Evolutionary conservation across 2,797 vertebrate genomes (phyloP).

Genomic region (Pagetopsis macropterus): DNA sequence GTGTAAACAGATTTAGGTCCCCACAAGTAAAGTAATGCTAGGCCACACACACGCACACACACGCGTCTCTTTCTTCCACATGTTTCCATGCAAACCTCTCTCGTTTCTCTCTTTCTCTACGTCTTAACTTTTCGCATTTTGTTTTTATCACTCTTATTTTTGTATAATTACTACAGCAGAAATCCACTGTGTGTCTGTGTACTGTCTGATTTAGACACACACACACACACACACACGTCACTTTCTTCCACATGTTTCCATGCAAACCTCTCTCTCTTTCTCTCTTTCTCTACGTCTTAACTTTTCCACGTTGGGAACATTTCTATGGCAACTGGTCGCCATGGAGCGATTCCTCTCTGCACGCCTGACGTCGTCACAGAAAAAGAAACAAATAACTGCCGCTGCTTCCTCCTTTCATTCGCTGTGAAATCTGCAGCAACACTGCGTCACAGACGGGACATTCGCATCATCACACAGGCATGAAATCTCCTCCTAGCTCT

Average conservation of each 20-base stretch:
- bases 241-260: constrained; percentile 33
- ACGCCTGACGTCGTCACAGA: constrained; percentile 83
- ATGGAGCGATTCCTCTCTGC: constrained; percentile 88
- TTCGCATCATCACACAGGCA: constrained; percentile 1
- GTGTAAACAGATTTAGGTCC: too few species aligned
- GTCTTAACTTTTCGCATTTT: too few species aligned
- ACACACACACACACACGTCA: constrained; percentile 9
- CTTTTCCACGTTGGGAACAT: constrained; percentile 86
- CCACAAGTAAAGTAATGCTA: too few species aligned
- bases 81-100: too few species aligned
- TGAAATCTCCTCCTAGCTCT: not conserved
- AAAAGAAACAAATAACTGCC: too few species aligned
- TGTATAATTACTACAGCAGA: constrained; percentile 14
- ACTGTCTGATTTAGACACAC: not conserved
- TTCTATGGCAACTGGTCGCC: constrained; percentile 92
- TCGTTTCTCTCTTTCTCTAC: too few species aligned
- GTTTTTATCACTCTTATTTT: too few species aligned
- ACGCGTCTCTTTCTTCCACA: too few species aligned
- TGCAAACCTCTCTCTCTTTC: not conserved
- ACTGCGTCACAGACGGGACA: not conserved
- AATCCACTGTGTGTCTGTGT: constrained; percentile 1
- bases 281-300: constrained; percentile 30
- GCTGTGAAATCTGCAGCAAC: not conserved
- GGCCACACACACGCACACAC: too few species aligned
- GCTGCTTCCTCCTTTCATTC: constrained; percentile 1